phyloP scores from a whole-genome alignment of 2,888 invertebrate species.

The Brachycybe producta region DNA sequence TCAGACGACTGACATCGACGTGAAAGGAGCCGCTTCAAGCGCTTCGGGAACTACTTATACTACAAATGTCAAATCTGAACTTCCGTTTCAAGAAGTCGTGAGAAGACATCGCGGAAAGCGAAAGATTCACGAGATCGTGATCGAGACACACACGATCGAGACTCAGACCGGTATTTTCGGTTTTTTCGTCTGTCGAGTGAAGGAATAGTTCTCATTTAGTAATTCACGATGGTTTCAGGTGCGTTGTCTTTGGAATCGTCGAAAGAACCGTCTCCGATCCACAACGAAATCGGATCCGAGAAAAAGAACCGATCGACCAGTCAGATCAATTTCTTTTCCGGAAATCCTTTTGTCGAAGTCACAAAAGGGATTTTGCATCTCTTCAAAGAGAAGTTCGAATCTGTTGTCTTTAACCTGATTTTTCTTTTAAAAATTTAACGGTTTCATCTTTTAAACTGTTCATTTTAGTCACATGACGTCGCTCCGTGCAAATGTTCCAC shows the following conservation, averaged over 20 bases:
- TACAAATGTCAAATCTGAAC: not conserved
- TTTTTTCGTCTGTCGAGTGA: not conserved
- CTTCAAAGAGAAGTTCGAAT: slow-evolving; percentile 78
- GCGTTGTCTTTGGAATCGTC: slow-evolving; percentile 6
- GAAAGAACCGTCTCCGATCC: slow-evolving; percentile 23
- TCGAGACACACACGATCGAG: slow-evolving; percentile 72
- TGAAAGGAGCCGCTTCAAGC: slow-evolving; percentile 27
- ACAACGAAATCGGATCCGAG: slow-evolving; percentile 26
- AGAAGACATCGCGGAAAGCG: slow-evolving; percentile 15
- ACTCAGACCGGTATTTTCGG: slow-evolving; percentile 1
- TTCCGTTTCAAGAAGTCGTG: slow-evolving; percentile 5
- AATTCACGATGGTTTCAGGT: not conserved
- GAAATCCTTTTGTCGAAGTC: slow-evolving; percentile 93
- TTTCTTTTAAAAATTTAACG: slow-evolving; percentile 14
- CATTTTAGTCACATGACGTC: slow-evolving; percentile 54
- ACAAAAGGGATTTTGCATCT: slow-evolving; percentile 93
- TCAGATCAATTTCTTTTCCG: slow-evolving; percentile 61
- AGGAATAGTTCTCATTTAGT: not conserved
- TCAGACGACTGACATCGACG: not conserved
- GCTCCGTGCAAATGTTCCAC: slow-evolving; percentile 48
- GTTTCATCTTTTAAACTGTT: slow-evolving; percentile 16
- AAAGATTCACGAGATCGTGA: slow-evolving; percentile 53
- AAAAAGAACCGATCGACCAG: slow-evolving; percentile 37
- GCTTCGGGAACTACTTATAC: slow-evolving; percentile 27
- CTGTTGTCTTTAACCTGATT: slow-evolving; percentile 13